These are phyloP conservation scores for Caenorhabditis elegans DNA, from an alignment of 1,140 invertebrate genomes.

Conservation along the genomic window WBcel235 BX284603.4:8491001-8491500, in stretches of 20 bases:
- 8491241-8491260: not conserved
- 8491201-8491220: not conserved
- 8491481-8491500: no score
- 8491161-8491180: not conserved
- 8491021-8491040: not conserved
- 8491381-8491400: no score
- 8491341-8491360: not conserved
- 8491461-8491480: no score
- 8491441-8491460: no score
- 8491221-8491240: not conserved
- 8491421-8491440: no score
- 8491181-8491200: not conserved
- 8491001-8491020: slow-evolving; percentile 60
- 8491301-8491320: not conserved
- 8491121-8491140: not conserved
- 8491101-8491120: not conserved
- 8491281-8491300: not conserved
- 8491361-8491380: not conserved
- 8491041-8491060: not conserved
- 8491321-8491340: not conserved
- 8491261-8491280: not conserved
- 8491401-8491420: no score
- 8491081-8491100: not conserved
- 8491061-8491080: not conserved
- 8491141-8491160: slow-evolving; percentile 3